Conservation (phyloP, 2,113 vertebrate species). For the Chascanopsetta lugubris region DNA sequence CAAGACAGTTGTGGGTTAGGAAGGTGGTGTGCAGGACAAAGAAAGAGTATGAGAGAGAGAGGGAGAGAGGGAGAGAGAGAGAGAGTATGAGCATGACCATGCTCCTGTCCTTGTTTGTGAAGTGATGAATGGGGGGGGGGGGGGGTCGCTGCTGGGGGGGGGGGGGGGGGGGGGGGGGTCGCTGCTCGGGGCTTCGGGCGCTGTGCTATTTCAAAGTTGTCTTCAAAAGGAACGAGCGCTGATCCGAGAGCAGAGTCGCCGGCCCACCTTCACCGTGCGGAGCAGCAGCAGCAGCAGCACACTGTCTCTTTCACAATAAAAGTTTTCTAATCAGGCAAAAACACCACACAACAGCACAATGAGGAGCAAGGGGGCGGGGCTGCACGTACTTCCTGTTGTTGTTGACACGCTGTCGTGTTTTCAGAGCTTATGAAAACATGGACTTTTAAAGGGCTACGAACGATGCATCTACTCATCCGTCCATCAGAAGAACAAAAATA, state of each 20-base stretch:
- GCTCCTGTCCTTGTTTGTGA: slow-evolving; percentile 67
- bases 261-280: background rate
- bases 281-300: background rate
- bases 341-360: too few species aligned
- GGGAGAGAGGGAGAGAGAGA: slow-evolving; percentile 52
- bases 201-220: slow-evolving; percentile 61
- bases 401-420: too few species aligned
- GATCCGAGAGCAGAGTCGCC: slow-evolving; percentile 18
- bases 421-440: too few species aligned
- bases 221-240: slow-evolving; percentile 52
- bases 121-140: slow-evolving; percentile 63
- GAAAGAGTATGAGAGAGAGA: slow-evolving; percentile 54
- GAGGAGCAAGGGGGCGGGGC: too few species aligned
- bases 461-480: too few species aligned
- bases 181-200: slow-evolving; percentile 43
- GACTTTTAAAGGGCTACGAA: too few species aligned
- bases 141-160: slow-evolving; percentile 13
- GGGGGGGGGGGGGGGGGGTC: slow-evolving; percentile 37
- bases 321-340: background rate
- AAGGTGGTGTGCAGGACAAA: slow-evolving; percentile 59
- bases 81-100: slow-evolving; percentile 60
- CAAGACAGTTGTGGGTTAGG: slow-evolving; percentile 59
- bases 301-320: slow-evolving; percentile 11
- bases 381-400: too few species aligned
- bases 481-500: too few species aligned